Conservation (phyloP, 2,113 vertebrate species). For the Puma concolor region DNA sequence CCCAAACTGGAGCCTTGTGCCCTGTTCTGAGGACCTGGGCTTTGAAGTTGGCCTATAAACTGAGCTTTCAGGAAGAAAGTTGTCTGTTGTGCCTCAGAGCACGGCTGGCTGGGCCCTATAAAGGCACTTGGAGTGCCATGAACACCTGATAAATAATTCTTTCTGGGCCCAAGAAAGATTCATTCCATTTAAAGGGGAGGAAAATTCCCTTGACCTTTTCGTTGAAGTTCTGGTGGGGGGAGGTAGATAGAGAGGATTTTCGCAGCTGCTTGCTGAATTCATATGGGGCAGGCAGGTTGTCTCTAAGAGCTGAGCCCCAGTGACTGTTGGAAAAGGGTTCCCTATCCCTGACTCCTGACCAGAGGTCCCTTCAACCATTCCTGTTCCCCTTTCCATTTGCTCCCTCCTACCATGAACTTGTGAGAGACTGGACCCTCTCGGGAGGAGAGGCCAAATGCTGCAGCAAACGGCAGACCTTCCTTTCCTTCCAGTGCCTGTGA, state of each 20-base stretch:
- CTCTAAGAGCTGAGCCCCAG: constrained; percentile 7
- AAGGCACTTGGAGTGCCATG: constrained; percentile 77
- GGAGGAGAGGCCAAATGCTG: not conserved
- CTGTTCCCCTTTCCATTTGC: not conserved
- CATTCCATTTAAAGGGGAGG: constrained; percentile 69
- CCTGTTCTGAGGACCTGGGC: constrained; percentile 82
- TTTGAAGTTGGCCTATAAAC: constrained; percentile 90
- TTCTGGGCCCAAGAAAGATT: constrained; percentile 78
- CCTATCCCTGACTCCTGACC: not conserved
- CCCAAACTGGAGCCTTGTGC: constrained; percentile 81
- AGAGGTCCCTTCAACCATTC: not conserved
- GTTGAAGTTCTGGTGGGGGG: constrained; percentile 60
- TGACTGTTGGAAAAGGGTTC: not conserved
- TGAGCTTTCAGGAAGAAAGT: constrained; percentile 87
- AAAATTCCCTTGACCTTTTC: constrained; percentile 78
- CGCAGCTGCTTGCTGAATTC: constrained; percentile 50
- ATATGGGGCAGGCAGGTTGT: not conserved
- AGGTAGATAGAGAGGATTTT: constrained; percentile 25
- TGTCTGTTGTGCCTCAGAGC: constrained; percentile 84
- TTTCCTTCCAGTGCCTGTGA: not conserved
- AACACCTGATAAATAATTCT: constrained; percentile 83
- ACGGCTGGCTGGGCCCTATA: constrained; percentile 75
- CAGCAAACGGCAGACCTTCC: not conserved
- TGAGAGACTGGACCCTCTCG: not conserved
- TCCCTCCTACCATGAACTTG: not conserved